Percentiles rank a stretch among this genome's conserved stretches.
phyloP scores from a whole-genome alignment of 2,113 vertebrate species.

The Charina bottae region DNA sequence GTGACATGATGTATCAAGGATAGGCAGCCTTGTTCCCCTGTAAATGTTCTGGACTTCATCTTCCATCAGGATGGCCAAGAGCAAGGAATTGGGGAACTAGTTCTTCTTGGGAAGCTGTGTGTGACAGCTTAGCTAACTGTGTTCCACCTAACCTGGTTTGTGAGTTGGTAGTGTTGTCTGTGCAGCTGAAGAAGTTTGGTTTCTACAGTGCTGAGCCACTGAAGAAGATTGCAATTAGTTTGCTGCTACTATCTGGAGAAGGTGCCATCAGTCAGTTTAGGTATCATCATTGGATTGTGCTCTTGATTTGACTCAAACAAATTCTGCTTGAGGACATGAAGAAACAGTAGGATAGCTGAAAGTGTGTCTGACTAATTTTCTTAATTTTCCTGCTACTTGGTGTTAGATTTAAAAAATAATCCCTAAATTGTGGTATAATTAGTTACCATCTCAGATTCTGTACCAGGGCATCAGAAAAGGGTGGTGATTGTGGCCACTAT shows the following conservation, averaged over 20 bases:
- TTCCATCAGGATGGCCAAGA: not conserved
- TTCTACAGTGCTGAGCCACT: not conserved
- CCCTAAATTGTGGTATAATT: not conserved
- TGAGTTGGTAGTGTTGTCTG: not conserved
- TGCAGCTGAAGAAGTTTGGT: not conserved
- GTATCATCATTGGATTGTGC: not conserved
- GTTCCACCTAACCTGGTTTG: not conserved
- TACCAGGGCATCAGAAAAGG: not conserved
- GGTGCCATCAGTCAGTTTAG: not conserved
- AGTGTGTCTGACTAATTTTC: not conserved
- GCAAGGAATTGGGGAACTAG: not conserved
- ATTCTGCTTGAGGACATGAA: not conserved
- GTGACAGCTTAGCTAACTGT: not conserved
- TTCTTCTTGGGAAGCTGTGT: not conserved
- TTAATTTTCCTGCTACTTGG: not conserved
- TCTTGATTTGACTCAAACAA: not conserved
- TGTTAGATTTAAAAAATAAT: not conserved
- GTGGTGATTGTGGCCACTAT: not conserved
- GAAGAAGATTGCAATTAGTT: not conserved
- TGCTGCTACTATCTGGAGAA: not conserved
- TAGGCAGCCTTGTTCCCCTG: not conserved
- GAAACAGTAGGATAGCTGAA: not conserved
- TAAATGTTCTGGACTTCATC: not conserved
- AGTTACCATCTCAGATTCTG: not conserved
- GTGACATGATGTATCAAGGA: not conserved